phyloP scores from a whole-genome alignment of 2,113 vertebrate species.

The Amia ocellicauda region DNA sequence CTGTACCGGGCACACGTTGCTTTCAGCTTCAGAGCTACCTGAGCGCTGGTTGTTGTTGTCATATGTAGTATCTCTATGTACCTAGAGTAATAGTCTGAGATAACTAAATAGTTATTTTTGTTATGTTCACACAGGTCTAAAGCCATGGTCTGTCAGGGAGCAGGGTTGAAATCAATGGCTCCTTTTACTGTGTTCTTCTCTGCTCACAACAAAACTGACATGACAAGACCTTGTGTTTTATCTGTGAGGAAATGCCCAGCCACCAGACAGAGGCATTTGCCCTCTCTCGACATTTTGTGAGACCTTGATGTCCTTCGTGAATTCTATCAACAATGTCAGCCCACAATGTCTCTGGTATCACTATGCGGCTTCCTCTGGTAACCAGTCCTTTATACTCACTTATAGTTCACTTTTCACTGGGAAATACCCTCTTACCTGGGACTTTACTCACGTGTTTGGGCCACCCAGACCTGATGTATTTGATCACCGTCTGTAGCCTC shows the following conservation, averaged over 20 bases:
- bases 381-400: slow-evolving; percentile 19
- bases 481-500: slow-evolving; percentile 9
- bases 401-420: slow-evolving; percentile 14
- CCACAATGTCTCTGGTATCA: slow-evolving; percentile 26
- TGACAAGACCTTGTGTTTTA: slow-evolving; percentile 27
- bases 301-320: slow-evolving; percentile 26
- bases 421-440: slow-evolving; percentile 14
- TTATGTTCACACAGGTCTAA: slow-evolving; percentile 26
- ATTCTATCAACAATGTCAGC: slow-evolving; percentile 20
- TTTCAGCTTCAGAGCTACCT: slow-evolving; percentile 17
- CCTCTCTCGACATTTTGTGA: slow-evolving; percentile 13
- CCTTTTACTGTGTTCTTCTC: slow-evolving; percentile 22
- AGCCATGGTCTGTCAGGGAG: slow-evolving; percentile 25
- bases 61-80: slow-evolving; percentile 25
- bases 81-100: slow-evolving; percentile 25
- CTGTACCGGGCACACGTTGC: slow-evolving; percentile 13
- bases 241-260: slow-evolving; percentile 22
- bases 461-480: slow-evolving; percentile 26
- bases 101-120: slow-evolving; percentile 21
- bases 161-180: slow-evolving; percentile 25
- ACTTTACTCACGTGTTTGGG: not conserved
- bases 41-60: slow-evolving; percentile 3
- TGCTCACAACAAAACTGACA: slow-evolving; percentile 17
- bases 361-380: slow-evolving; percentile 24
- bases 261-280: slow-evolving; percentile 25